Evolutionary conservation across 2,888 invertebrate species (phyloP).

Genomic region (Parelbella ahira): DNA sequence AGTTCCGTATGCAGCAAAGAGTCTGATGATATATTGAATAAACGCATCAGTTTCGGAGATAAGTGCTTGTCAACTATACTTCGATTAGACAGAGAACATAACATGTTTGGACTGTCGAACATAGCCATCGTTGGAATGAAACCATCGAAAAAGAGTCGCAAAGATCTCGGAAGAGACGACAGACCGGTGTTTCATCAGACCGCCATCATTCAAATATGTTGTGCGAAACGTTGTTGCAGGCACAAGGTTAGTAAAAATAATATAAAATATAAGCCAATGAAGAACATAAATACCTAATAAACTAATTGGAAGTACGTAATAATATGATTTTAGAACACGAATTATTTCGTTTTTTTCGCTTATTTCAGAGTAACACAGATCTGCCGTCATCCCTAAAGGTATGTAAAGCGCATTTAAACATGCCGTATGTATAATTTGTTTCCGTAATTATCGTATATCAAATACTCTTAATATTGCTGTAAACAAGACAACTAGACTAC

Average conservation of each 20-base stretch:
- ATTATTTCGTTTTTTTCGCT: no score
- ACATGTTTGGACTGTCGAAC: conserved; percentile 67
- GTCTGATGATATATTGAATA: conserved; percentile 39
- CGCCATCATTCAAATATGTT: conserved; percentile 67
- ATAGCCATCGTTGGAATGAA: conserved; percentile 54
- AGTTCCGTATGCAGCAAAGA: conserved; percentile 43
- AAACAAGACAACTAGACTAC: no score
- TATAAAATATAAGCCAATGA: neutral
- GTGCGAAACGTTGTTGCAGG: conserved; percentile 48
- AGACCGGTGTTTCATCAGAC: conserved; percentile 64
- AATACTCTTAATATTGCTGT: no score
- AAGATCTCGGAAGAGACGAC: conserved; percentile 51
- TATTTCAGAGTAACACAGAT: conserved; percentile 65
- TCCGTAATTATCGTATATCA: no score
- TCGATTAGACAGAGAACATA: conserved; percentile 65
- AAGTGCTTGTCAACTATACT: conserved; percentile 65
- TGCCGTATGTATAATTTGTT: no score
- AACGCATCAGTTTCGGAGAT: conserved; percentile 42
- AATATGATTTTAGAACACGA: no score
- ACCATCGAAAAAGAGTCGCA: conserved; percentile 45
- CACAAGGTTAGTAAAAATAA: conserved; percentile 41
- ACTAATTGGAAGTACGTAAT: no score
- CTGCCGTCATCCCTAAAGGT: conserved; percentile 62
- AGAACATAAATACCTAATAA: no score
- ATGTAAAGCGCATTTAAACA: no score